Base-by-base conservation (phyloP, 53 echinoderm and acorn worm species). In the Astropecten irregularis region DNA sequence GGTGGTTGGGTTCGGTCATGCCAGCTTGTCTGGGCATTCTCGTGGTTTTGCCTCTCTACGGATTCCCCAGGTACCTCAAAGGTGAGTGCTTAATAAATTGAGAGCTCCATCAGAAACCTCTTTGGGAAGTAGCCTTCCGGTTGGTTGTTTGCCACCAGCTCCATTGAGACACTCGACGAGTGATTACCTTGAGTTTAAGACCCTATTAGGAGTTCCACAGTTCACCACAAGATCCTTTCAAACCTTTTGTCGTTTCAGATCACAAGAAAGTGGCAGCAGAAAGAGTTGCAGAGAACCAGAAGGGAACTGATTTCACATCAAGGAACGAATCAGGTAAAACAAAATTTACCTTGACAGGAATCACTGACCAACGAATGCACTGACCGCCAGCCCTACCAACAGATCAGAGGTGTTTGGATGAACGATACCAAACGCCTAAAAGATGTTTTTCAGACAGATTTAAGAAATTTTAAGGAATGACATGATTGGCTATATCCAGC, bases 1-100 rank as follows among this genome's bases (percentile, higher is more conserved):
- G 97, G 97, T 96, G 97, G 97, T 68, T 88, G 3, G 99, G 99
- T 0, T 86, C 92, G 35, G 50, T 95, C 58, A 82, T 95, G 39
- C 90, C 90, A 16, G 94, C 90, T 13, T 50, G 85, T 9, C 54
- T 92, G 13, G 88, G 94, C 9, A 83, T 94, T 3, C 38, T 90
- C 21, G 84, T 92, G 10, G 86, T 88, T 0, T 47, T 99, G 28
- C 99, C 99, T 18, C 86, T 99, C 27, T 61, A 90, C 30, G 95
- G 92, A 13, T 99, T 90, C 64, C 99, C 95, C 31, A 67, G 62
- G 48, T 79, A 81, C 40, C 40, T 95, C 29, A 92, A 92, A 85
- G 89, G 99, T 99, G 79, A 84, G 84, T n/a, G n/a, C n/a, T n/a
- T n/a, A n/a, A n/a, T n/a, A n/a, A n/a, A n/a, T n/a, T n/a, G n/a